A percentile compares a stretch with the other conserved stretches of the same genome.
Conservation (phyloP, 2,113 vertebrate genomes). For the Gavia stellata region DNA sequence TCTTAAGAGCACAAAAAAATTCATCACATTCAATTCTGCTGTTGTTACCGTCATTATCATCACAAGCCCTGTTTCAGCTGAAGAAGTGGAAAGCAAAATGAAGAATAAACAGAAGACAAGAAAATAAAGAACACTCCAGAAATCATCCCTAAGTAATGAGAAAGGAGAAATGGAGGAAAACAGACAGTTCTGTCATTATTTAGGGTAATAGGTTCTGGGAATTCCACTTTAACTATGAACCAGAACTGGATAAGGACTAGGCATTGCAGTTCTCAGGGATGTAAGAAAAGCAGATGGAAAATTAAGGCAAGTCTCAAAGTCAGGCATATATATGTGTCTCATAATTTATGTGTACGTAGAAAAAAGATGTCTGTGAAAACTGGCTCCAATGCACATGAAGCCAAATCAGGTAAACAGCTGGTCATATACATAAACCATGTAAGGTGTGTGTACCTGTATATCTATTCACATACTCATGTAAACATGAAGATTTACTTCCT, state of each 20-base stretch:
- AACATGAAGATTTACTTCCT: not conserved
- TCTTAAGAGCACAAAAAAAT: not conserved
- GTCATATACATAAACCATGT: not conserved
- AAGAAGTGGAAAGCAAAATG: not conserved
- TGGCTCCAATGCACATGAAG: not conserved
- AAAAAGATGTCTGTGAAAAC: not conserved
- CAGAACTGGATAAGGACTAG: not conserved
- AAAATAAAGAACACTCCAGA: not conserved
- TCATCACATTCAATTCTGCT: not conserved
- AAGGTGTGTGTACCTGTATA: fast-evolving
- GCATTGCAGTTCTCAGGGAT: not conserved
- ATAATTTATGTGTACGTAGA: not conserved
- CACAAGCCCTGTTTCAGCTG: not conserved
- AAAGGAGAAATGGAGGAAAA: not conserved
- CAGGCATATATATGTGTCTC: not conserved
- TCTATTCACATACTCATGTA: not conserved
- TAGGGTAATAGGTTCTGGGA: not conserved
- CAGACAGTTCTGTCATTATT: not conserved
- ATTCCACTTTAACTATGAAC: not conserved
- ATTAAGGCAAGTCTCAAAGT: not conserved
- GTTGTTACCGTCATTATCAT: not conserved
- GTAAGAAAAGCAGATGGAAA: not conserved
- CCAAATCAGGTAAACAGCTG: not conserved
- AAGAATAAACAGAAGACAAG: not conserved
- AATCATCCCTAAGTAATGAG: not conserved